phyloP scores from a whole-genome alignment of 2,888 invertebrate genomes.

The Calameuta pallipes region DNA sequence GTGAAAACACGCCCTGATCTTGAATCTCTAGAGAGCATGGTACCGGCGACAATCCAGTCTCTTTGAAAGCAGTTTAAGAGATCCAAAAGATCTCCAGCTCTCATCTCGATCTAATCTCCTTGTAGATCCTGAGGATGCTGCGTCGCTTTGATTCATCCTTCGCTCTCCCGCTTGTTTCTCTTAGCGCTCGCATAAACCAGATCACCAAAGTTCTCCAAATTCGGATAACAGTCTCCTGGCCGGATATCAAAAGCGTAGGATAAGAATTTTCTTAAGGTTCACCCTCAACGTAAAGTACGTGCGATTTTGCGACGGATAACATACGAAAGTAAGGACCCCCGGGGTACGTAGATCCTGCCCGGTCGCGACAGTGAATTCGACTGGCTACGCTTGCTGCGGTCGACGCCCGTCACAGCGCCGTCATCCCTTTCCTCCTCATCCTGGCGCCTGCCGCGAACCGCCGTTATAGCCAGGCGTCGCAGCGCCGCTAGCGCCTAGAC shows the following conservation, averaged over 20 bases:
- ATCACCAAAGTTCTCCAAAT: not conserved
- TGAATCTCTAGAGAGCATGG: not conserved
- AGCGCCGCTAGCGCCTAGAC: not conserved
- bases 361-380: constrained; percentile 55
- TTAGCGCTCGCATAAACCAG: not conserved
- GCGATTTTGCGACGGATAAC: not conserved
- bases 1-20: not conserved
- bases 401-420: constrained; percentile 59
- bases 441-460: constrained; percentile 26
- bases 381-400: constrained; percentile 46
- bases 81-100: not conserved
- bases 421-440: constrained; percentile 39
- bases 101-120: not conserved
- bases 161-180: not conserved
- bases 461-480: not conserved
- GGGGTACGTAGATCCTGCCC: constrained; percentile 38
- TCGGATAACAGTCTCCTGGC: not conserved
- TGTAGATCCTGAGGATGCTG: not conserved
- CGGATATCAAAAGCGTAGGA: not conserved
- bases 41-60: not conserved
- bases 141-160: not conserved
- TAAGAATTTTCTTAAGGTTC: not conserved
- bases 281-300: not conserved
- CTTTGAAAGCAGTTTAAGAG: not conserved
- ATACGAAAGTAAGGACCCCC: not conserved